These are phyloP conservation scores for Meiosimyza platycephala DNA, from an alignment of 2,888 invertebrate genomes.

Conservation along the genomic window DNA sequence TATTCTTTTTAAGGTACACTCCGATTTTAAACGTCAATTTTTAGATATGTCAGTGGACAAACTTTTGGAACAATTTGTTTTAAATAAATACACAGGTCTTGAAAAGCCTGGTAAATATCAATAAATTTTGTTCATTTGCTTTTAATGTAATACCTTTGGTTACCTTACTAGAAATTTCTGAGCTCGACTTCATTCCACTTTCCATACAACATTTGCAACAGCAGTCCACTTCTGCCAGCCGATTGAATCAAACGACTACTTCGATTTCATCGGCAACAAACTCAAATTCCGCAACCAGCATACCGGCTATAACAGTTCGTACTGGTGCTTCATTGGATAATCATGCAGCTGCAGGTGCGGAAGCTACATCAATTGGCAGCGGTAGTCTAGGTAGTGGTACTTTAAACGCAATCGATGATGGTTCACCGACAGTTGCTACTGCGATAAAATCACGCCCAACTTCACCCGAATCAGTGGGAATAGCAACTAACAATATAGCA, in stretches of 20 bases:
- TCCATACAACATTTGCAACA: slow-evolving; percentile 52
- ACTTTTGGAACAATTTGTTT: slow-evolving; percentile 89
- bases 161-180: slow-evolving; percentile 58
- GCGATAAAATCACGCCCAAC: slow-evolving; percentile 55
- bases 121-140: slow-evolving; percentile 12
- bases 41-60: slow-evolving; percentile 93
- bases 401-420: slow-evolving; percentile 52
- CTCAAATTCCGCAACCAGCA: slow-evolving; percentile 62
- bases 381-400: slow-evolving; percentile 54
- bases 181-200: slow-evolving; percentile 61
- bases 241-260: slow-evolving; percentile 51
- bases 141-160: slow-evolving; percentile 8
- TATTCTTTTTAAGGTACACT: slow-evolving; percentile 75
- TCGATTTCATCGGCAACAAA: slow-evolving; percentile 54
- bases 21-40: slow-evolving; percentile 92
- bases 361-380: slow-evolving; percentile 49
- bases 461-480: slow-evolving; percentile 54
- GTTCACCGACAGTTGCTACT: slow-evolving; percentile 46
- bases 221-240: slow-evolving; percentile 49
- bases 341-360: slow-evolving; percentile 44
- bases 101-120: slow-evolving; percentile 85
- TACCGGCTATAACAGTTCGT: slow-evolving; percentile 54
- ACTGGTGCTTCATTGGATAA: slow-evolving; percentile 55
- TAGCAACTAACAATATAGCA: slow-evolving; percentile 37
- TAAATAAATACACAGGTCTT: slow-evolving; percentile 91